These are phyloP conservation scores for Chaetops frenatus DNA, from an alignment of 2,113 vertebrate species.

Conservation along the genomic window DNA sequence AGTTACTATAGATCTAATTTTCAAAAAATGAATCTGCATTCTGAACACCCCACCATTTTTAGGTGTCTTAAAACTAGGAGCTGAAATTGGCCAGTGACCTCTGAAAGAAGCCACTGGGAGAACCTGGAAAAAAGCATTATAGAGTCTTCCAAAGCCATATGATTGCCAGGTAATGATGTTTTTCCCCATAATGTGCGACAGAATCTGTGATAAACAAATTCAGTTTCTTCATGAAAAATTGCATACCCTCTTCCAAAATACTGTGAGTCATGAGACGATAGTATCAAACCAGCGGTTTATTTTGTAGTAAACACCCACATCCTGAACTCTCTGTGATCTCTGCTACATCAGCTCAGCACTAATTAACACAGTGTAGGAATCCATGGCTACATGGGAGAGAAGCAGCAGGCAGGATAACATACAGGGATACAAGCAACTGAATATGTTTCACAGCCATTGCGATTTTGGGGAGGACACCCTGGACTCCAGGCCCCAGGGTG, in stretches of 20 bases:
- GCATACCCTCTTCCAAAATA: background rate
- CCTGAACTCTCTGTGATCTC: slow-evolving; percentile 29
- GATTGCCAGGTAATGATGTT: background rate
- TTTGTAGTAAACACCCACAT: slow-evolving; percentile 50
- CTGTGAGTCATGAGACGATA: slow-evolving; percentile 13
- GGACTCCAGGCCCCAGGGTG: slow-evolving; percentile 9
- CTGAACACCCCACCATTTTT: background rate
- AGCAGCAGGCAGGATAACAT: slow-evolving; percentile 42
- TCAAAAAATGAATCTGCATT: background rate
- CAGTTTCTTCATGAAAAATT: background rate
- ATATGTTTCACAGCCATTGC: slow-evolving; percentile 44
- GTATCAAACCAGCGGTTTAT: slow-evolving; percentile 71
- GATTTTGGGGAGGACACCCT: background rate
- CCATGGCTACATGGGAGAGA: slow-evolving; percentile 13
- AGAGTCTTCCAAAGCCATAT: background rate
- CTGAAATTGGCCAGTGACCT: background rate
- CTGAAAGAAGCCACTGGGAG: background rate
- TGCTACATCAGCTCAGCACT: slow-evolving; percentile 7
- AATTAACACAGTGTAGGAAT: slow-evolving; percentile 25
- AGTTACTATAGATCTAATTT: background rate
- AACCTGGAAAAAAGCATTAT: background rate
- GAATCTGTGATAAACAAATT: background rate
- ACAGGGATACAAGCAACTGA: slow-evolving; percentile 58
- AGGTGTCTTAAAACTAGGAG: background rate
- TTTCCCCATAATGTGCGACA: background rate